phyloP scores from a whole-genome alignment of 2,113 vertebrate species.

The Mus pahari region DNA sequence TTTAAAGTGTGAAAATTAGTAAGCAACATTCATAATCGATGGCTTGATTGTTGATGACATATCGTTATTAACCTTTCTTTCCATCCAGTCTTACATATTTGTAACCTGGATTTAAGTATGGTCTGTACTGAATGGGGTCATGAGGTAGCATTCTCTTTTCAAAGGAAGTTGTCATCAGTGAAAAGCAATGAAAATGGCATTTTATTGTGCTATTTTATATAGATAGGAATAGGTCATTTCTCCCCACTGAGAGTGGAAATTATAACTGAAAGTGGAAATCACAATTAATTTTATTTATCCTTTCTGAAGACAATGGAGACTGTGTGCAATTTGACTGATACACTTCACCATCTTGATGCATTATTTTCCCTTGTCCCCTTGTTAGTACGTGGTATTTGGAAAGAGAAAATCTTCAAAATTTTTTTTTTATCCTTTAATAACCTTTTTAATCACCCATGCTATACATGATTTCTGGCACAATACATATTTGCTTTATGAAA shows the following conservation, averaged over 20 bases:
- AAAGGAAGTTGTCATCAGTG: neutral
- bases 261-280: neutral
- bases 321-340: neutral
- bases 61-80: neutral
- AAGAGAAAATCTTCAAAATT: neutral
- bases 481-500: slow-evolving; percentile 1
- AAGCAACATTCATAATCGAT: neutral
- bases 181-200: neutral
- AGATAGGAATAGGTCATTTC: neutral
- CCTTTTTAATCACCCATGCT: neutral
- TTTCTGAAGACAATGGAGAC: neutral
- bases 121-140: neutral
- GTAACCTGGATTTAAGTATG: neutral
- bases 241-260: neutral
- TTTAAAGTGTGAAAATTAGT: slow-evolving; percentile 4
- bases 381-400: neutral
- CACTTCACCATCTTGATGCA: neutral
- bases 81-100: neutral
- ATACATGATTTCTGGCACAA: neutral
- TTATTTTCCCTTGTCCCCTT: neutral
- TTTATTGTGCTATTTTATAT: slow-evolving; percentile 30
- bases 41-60: neutral
- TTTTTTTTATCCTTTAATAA: neutral
- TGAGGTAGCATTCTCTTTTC: neutral
- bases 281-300: slow-evolving; percentile 24